Evolutionary conservation across 2,113 vertebrate genomes (phyloP).

Genomic region (Rhinogobius similis): DNA sequence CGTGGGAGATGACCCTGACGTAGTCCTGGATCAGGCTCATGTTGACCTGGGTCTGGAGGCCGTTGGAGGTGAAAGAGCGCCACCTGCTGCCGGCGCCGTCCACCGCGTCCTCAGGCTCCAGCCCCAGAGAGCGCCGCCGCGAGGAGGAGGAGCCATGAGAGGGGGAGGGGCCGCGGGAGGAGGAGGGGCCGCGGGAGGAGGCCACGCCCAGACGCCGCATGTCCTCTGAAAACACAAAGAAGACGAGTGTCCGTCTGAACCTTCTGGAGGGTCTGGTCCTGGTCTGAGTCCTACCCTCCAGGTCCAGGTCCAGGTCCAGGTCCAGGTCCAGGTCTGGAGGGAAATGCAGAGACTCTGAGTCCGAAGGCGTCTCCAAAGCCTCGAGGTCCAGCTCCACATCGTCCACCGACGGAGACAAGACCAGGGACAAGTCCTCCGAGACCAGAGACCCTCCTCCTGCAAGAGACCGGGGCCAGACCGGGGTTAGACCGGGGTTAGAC

Average conservation of each 20-base stretch:
- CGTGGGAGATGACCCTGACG: constrained; percentile 80
- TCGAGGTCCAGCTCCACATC: constrained; percentile 81
- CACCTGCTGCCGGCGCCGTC: constrained; percentile 76
- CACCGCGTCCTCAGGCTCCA: constrained; percentile 71
- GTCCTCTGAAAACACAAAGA: constrained; percentile 68
- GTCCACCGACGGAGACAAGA: constrained; percentile 51
- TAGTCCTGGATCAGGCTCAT: constrained; percentile 81
- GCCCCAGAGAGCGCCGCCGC: constrained; percentile 11
- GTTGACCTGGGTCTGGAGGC: constrained; percentile 73
- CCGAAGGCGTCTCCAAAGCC: constrained; percentile 80
- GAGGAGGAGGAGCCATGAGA: neutral
- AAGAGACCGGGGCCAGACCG: too few relatives aligned
- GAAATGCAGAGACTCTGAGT: constrained; percentile 78
- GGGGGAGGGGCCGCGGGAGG: neutral
- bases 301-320: constrained; percentile 77
- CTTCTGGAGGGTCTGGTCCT: too few relatives aligned
- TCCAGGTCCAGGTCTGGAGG: constrained; percentile 75
- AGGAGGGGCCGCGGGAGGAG: neutral
- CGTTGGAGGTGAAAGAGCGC: constrained; percentile 75
- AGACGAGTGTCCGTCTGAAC: too few relatives aligned
- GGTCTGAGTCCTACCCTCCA: constrained; percentile 74
- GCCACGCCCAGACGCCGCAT: constrained; percentile 59
- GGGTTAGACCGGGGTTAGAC: too few relatives aligned
- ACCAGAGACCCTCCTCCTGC: constrained; percentile 3
- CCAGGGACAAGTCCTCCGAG: constrained; percentile 54